Conservation (phyloP, 1,140 invertebrate genomes). For the Tetramorium parvispinum region DNA sequence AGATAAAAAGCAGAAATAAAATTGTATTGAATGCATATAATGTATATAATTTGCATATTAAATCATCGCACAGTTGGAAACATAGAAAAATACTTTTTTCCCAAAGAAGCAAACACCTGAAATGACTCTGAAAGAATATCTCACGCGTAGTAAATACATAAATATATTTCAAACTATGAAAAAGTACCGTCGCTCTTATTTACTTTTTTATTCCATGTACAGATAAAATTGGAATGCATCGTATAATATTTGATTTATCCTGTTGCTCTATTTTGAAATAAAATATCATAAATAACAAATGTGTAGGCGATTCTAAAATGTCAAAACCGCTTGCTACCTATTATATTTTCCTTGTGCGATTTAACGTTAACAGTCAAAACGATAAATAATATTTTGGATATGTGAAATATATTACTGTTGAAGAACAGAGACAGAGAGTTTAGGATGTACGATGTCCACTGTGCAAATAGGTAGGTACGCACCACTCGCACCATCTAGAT, state of each 20-base stretch:
- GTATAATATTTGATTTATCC: slow-evolving; percentile 20
- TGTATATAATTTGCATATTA: not conserved
- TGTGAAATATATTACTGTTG: not conserved
- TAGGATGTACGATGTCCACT: slow-evolving; percentile 5
- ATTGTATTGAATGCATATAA: not conserved
- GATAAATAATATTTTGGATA: not conserved
- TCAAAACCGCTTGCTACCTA: not conserved
- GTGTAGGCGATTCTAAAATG: not conserved
- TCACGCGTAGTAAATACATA: slow-evolving; percentile 66
- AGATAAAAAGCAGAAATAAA: not conserved
- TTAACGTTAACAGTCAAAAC: not conserved
- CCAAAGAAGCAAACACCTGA: not conserved
- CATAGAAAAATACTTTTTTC: not conserved
- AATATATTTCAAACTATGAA: slow-evolving; percentile 65
- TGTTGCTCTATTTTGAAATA: not conserved
- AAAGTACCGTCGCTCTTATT: slow-evolving; percentile 41
- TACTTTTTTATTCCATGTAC: not conserved
- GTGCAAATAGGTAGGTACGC: slow-evolving; percentile 62
- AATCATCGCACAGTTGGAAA: not conserved
- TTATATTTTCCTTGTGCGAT: not conserved
- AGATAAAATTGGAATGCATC: slow-evolving; percentile 31
- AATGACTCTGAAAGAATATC: slow-evolving; percentile 38
- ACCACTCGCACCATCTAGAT: slow-evolving; percentile 81
- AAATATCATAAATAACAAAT: not conserved
- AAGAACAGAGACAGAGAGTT: not conserved